Base-by-base conservation (phyloP, 2,797 vertebrate species). In the Microctenopoma steveboyesi region DNA sequence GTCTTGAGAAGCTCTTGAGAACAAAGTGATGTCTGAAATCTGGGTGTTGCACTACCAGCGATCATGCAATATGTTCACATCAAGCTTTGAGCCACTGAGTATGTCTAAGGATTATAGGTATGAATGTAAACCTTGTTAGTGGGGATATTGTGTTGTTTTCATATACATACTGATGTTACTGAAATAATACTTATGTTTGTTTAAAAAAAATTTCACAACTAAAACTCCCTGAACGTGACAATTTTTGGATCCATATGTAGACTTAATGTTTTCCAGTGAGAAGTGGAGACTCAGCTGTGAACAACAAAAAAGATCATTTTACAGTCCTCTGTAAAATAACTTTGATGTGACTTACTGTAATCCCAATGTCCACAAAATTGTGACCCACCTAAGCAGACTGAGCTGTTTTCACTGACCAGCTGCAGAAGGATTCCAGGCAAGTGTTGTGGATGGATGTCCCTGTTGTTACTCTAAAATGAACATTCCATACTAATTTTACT, bases 181-280 rank as follows among this genome's bases (percentile, higher is more conserved):
- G 14, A 47, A 48, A 52, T 6, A 56, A 59, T n/a, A 45, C 43
- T 45, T 45, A 14, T 5, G 42, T 15, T 7, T 16, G 69, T 67
- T 64, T 61, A 62, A 78, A 81, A 37, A 28, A 0, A 5, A 76
- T 76, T 78, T 62, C 67, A 72, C n/a, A 11, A 22, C 52, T 51
- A 22, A 69, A 74, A 50, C 66, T 70, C 69, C 27, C 59, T 50
- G 62, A 67, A 78, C 57, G 51, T 68, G 60, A 71, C 47, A 64
- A 72, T 72, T 64, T 81, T 62, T 78, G 47, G 77, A 66, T 84
- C 84, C 84, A 89, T 81, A 84, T 89, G 76, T 84, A 57, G 56
- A n/a, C 27, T 54, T 30, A 13, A 33, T 40, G 51, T 74, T 73
- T 79, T 82, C 69, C 55, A 81, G 22, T 35, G 50, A 74, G 67